Conservation (phyloP, 2,888 invertebrate species). For the Nomada ruficornis region DNA sequence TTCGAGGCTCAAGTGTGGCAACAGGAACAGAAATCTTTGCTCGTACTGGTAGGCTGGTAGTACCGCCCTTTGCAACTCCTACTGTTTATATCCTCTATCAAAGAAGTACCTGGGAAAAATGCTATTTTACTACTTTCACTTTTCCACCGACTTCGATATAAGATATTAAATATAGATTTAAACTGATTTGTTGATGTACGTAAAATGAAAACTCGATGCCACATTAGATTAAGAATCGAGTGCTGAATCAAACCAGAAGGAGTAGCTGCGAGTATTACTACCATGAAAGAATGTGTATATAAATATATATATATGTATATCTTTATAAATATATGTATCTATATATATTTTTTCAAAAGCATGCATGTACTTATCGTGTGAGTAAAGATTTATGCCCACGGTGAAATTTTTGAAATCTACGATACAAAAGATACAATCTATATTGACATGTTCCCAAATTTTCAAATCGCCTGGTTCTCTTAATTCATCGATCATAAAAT, state of each 20-base stretch:
- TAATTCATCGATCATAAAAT: slow-evolving; percentile 50
- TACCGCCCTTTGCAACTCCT: slow-evolving; percentile 68
- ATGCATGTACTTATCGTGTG: slow-evolving; percentile 70
- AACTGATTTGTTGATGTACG: slow-evolving; percentile 61
- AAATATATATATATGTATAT: slow-evolving; percentile 1
- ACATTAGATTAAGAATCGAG: slow-evolving; percentile 69
- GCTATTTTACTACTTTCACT: slow-evolving; percentile 81
- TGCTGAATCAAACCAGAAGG: slow-evolving; percentile 68
- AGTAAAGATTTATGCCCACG: slow-evolving; percentile 71
- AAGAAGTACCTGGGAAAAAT: slow-evolving; percentile 74
- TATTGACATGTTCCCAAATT: slow-evolving; percentile 78
- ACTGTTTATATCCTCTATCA: slow-evolving; percentile 71
- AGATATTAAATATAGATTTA: slow-evolving; percentile 68
- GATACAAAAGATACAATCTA: slow-evolving; percentile 47
- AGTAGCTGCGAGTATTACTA: slow-evolving; percentile 67
- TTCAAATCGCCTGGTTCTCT: slow-evolving; percentile 77
- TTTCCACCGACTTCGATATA: slow-evolving; percentile 74
- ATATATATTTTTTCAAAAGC: slow-evolving; percentile 55
- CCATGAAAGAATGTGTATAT: slow-evolving; percentile 42
- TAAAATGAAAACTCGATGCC: slow-evolving; percentile 60
- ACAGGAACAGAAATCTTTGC: slow-evolving; percentile 70
- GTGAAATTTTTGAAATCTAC: slow-evolving; percentile 59
- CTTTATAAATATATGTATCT: slow-evolving; percentile 3
- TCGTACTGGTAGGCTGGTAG: slow-evolving; percentile 69
- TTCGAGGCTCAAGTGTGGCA: slow-evolving; percentile 69